These are phyloP conservation scores for Cheumatopsyche charites DNA, from an alignment of 1,140 invertebrate species.

Conservation along the genomic window DNA sequence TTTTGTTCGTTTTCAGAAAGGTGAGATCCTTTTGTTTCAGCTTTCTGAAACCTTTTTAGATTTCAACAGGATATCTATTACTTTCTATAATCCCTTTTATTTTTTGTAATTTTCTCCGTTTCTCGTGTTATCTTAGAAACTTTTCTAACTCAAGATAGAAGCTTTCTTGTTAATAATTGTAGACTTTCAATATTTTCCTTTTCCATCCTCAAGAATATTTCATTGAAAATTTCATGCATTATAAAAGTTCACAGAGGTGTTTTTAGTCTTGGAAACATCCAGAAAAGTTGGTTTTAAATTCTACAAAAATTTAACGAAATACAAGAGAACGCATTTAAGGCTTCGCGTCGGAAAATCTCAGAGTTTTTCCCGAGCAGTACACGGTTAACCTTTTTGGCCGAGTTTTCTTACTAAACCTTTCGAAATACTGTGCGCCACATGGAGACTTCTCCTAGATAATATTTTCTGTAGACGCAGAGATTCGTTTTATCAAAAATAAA, in stretches of 20 bases:
- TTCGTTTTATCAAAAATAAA: too few species aligned
- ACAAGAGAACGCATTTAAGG: slow-evolving; percentile 11
- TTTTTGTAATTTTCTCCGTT: slow-evolving; percentile 18
- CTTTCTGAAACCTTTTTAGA: not conserved
- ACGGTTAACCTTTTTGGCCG: slow-evolving; percentile 12
- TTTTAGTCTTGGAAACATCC: too few species aligned
- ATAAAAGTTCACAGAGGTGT: too few species aligned
- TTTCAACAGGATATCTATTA: slow-evolving; percentile 8
- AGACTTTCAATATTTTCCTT: slow-evolving; percentile 1
- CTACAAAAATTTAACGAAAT: not conserved
- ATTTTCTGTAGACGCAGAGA: not conserved
- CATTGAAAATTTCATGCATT: too few species aligned
- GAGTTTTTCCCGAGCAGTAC: not conserved
- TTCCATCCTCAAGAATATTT: not conserved
- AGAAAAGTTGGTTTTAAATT: too few species aligned
- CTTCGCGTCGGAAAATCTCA: not conserved
- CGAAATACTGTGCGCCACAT: not conserved
- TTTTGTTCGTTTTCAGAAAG: not conserved
- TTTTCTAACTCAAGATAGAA: not conserved
- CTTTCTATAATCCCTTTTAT: slow-evolving; percentile 9
- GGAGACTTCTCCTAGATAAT: slow-evolving; percentile 8
- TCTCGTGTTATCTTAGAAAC: not conserved
- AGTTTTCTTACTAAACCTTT: not conserved
- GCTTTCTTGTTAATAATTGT: not conserved
- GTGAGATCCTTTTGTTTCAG: too few species aligned